Evolutionary conservation across 1,140 invertebrate species (phyloP).

Genomic region (Bombus vancouverensis): DNA sequence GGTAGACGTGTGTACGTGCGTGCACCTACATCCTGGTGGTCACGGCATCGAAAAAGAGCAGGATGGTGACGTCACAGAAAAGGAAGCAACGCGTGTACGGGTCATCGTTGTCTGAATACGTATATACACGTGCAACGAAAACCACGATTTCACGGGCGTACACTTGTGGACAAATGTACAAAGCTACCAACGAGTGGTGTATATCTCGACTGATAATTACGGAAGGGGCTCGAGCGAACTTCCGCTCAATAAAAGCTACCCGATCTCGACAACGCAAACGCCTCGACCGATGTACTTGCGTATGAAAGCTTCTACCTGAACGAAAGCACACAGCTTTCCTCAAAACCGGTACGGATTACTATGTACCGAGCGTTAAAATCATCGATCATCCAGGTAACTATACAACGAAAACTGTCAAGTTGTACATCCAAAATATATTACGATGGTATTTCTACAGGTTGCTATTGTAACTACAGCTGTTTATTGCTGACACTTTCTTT

Average conservation of each 20-base stretch:
- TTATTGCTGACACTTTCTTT: fast-evolving
- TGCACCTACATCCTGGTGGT: slow-evolving; percentile 29
- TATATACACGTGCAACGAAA: neutral
- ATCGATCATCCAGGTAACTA: neutral
- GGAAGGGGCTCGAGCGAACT: slow-evolving; percentile 77
- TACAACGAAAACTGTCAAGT: too few species aligned
- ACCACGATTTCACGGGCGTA: slow-evolving; percentile 4
- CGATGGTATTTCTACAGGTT: too few species aligned
- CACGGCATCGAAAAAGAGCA: slow-evolving; percentile 56
- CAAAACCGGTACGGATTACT: neutral
- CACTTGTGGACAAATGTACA: slow-evolving; percentile 48
- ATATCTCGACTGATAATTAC: slow-evolving; percentile 73
- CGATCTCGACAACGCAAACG: slow-evolving; percentile 19
- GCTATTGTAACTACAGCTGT: too few species aligned
- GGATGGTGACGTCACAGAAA: slow-evolving; percentile 58
- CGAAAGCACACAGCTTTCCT: neutral
- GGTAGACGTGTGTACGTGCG: neutral
- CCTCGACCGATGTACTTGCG: neutral
- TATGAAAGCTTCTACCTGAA: neutral
- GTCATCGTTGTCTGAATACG: slow-evolving; percentile 32
- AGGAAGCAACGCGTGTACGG: slow-evolving; percentile 21
- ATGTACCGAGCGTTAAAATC: neutral
- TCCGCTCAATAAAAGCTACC: slow-evolving; percentile 71
- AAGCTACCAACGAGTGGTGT: slow-evolving; percentile 41
- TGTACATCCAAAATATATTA: too few species aligned